These are phyloP conservation scores for Vanessa cardui DNA, from an alignment of 2,888 invertebrate species.

Conservation along the genomic window DNA sequence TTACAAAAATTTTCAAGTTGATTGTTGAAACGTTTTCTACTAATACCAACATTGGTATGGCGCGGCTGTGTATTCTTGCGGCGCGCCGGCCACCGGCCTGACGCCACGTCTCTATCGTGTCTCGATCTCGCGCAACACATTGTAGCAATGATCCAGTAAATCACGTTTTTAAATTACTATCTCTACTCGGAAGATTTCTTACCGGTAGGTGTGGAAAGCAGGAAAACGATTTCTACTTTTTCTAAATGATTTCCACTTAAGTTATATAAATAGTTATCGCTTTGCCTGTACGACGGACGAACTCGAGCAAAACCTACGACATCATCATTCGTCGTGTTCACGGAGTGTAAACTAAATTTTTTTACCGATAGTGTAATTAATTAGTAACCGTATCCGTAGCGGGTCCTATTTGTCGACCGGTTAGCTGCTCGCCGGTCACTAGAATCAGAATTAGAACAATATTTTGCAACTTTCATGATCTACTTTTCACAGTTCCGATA, in stretches of 20 bases:
- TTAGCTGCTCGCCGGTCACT: neutral
- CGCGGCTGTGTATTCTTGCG: no score
- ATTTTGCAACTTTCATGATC: slow-evolving; percentile 12
- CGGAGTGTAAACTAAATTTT: no score
- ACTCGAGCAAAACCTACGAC: neutral
- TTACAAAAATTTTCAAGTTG: neutral
- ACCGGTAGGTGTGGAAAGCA: slow-evolving; percentile 24
- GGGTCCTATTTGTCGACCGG: neutral
- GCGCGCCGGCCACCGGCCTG: neutral
- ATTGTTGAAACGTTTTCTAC: no score
- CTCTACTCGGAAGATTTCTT: slow-evolving; percentile 28
- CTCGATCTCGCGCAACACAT: slow-evolving; percentile 10
- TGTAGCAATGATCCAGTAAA: slow-evolving; percentile 15
- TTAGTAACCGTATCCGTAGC: neutral
- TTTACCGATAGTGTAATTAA: no score
- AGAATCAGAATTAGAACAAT: slow-evolving; percentile 6
- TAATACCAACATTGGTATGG: no score
- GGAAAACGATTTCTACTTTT: slow-evolving; percentile 35
- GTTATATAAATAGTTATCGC: neutral
- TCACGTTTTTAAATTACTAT: slow-evolving; percentile 20
- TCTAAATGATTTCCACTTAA: slow-evolving; percentile 17
- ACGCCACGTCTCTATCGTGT: neutral
- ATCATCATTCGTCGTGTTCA: neutral
- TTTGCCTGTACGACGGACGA: neutral
- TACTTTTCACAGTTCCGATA: slow-evolving; percentile 24